Evolutionary conservation across 2,797 vertebrate genomes (phyloP).

Genomic region (Darevskia mixta): DNA sequence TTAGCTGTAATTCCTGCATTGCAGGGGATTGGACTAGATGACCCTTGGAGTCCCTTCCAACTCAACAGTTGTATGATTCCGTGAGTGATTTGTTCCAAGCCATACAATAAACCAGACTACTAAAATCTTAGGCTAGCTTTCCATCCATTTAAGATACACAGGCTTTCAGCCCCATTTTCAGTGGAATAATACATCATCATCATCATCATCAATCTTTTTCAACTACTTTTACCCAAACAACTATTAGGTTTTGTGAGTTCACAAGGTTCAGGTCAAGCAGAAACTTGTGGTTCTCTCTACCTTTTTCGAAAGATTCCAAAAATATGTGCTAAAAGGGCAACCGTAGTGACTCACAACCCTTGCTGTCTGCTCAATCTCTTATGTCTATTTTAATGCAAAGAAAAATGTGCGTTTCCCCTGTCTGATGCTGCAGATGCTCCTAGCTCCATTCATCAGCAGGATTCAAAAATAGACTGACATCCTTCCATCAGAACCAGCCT

Average conservation of each 20-base stretch:
- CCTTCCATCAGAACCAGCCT: not conserved
- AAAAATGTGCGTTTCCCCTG: not conserved
- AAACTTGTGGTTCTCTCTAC: not conserved
- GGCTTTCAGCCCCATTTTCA: not conserved
- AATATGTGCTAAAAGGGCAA: not conserved
- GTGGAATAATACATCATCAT: not conserved
- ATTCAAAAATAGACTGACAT: not conserved
- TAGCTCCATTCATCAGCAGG: not conserved
- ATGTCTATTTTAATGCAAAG: not conserved
- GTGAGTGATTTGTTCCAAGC: not conserved
- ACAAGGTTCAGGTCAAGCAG: not conserved
- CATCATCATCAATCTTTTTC: not conserved
- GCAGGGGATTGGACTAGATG: too few species aligned
- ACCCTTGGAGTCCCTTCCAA: too few species aligned
- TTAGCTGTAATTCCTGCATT: too few species aligned
- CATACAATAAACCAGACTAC: not conserved
- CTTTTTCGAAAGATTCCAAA: not conserved
- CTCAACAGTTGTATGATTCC: too few species aligned
- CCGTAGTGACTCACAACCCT: not conserved
- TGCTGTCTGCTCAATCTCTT: not conserved
- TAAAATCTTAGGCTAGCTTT: not conserved
- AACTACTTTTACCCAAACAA: not conserved
- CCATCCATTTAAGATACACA: not conserved
- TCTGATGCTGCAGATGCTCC: not conserved
- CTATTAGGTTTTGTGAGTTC: not conserved